Evolutionary conservation across 2,113 vertebrate genomes (phyloP).

Genomic region (Acrocephalus arundinaceus): DNA sequence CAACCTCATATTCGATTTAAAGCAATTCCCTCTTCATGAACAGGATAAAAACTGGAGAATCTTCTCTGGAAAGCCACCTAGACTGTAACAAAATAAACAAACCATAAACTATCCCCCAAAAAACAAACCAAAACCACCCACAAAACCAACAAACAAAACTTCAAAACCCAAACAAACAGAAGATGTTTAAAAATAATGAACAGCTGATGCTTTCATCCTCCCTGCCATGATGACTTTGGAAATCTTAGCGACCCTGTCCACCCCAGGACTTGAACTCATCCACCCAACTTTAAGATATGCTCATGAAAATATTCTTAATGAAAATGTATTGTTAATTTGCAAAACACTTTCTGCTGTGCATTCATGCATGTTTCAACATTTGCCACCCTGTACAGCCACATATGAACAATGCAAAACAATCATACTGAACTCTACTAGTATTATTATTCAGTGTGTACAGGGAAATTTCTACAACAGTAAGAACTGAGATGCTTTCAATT

Average conservation of each 20-base stretch:
- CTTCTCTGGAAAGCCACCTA: background rate
- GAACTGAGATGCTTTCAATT: background rate
- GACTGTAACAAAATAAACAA: background rate
- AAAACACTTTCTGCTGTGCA: background rate
- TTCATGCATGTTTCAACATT: background rate
- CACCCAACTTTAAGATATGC: background rate
- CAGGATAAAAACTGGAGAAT: background rate
- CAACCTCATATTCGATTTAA: background rate
- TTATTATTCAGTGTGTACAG: background rate
- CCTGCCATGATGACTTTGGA: accelerated
- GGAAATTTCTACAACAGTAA: background rate
- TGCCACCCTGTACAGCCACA: background rate
- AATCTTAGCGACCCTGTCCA: background rate
- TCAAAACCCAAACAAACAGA: background rate
- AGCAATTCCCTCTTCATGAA: background rate
- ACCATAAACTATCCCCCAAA: background rate
- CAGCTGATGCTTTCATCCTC: background rate
- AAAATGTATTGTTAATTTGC: background rate
- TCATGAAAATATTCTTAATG: background rate
- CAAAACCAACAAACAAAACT: background rate
- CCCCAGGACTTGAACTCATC: background rate
- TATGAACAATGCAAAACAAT: background rate
- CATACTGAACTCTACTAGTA: accelerated
- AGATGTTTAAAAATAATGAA: background rate
- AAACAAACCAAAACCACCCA: background rate